phyloP scores from a whole-genome alignment of 2,888 invertebrate genomes.

The Asteroscopus sphinx region DNA sequence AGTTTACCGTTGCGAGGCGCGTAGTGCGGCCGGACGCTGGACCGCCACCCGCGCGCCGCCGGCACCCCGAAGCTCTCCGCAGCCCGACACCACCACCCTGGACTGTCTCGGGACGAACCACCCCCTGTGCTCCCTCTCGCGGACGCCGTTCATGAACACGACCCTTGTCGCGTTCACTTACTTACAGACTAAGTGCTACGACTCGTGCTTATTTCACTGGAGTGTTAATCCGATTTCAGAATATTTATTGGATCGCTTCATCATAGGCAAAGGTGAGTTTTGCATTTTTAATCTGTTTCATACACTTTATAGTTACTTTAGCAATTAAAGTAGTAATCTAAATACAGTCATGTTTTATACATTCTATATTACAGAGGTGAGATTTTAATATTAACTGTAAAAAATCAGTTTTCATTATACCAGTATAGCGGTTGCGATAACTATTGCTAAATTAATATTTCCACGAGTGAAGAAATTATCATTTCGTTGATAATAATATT shows the following conservation, averaged over 20 bases:
- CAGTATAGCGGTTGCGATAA: conserved; percentile 33
- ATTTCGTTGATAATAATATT: conserved; percentile 51
- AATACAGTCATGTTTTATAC: not conserved
- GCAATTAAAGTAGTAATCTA: conserved; percentile 3
- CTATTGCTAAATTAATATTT: conserved; percentile 47
- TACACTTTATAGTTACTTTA: conserved; percentile 5
- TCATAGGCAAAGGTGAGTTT: conserved; percentile 78
- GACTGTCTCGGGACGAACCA: conserved; percentile 69
- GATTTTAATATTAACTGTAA: conserved; percentile 15
- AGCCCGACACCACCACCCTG: conserved; percentile 64
- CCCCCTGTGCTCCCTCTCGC: conserved; percentile 69
- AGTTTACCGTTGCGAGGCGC: conserved; percentile 90
- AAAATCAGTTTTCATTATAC: conserved; percentile 35
- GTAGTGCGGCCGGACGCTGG: conserved; percentile 88
- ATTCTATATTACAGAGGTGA: conserved; percentile 3
- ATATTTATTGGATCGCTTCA: conserved; percentile 86
- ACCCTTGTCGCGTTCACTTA: conserved; percentile 70
- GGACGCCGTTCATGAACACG: conserved; percentile 69
- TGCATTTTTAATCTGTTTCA: conserved; percentile 29
- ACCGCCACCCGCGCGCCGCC: conserved; percentile 86
- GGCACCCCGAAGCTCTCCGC: conserved; percentile 77
- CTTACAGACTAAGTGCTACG: conserved; percentile 84
- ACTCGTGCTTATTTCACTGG: conserved; percentile 86
- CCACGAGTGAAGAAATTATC: conserved; percentile 48
- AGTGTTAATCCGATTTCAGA: conserved; percentile 86